Conservation (phyloP, 2,888 invertebrate genomes). For the Linnaemya tessellans region DNA sequence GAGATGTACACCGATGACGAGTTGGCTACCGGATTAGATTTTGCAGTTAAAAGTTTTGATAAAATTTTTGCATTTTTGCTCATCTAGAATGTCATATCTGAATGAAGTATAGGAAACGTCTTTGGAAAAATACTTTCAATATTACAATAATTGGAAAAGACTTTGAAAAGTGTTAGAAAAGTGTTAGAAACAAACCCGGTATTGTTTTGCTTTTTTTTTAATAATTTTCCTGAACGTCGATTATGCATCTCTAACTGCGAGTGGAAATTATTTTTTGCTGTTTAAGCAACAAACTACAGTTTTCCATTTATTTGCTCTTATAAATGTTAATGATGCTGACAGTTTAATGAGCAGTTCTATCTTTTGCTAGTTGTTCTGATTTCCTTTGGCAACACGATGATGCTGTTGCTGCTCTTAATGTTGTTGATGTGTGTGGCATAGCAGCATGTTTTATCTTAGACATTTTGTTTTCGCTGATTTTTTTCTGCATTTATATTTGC, state of each 20-base stretch:
- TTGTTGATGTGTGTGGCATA: constrained; percentile 41
- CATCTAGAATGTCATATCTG: too few species aligned
- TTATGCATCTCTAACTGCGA: constrained; percentile 1
- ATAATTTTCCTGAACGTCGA: not conserved
- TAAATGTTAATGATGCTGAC: constrained; percentile 72
- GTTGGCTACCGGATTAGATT: too few species aligned
- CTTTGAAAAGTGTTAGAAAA: too few species aligned
- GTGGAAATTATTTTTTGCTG: not conserved
- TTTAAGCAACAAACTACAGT: constrained; percentile 1
- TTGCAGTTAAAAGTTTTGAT: too few species aligned
- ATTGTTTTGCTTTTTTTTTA: not conserved
- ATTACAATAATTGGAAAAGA: too few species aligned
- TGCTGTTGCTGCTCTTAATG: constrained; percentile 37
- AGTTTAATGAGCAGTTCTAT: constrained; percentile 69
- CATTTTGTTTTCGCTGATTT: constrained; percentile 35
- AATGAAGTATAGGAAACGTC: too few species aligned
- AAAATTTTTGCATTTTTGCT: too few species aligned
- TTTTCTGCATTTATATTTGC: constrained; percentile 5
- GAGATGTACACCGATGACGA: too few species aligned
- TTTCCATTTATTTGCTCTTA: constrained; percentile 62
- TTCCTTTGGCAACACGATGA: constrained; percentile 24
- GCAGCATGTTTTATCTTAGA: constrained; percentile 51
- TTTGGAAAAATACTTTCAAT: too few species aligned
- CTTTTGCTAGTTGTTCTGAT: constrained; percentile 50
- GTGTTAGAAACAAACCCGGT: not conserved